Evolutionary conservation across 2,113 vertebrate species (phyloP).

Genomic region (Zeus faber): DNA sequence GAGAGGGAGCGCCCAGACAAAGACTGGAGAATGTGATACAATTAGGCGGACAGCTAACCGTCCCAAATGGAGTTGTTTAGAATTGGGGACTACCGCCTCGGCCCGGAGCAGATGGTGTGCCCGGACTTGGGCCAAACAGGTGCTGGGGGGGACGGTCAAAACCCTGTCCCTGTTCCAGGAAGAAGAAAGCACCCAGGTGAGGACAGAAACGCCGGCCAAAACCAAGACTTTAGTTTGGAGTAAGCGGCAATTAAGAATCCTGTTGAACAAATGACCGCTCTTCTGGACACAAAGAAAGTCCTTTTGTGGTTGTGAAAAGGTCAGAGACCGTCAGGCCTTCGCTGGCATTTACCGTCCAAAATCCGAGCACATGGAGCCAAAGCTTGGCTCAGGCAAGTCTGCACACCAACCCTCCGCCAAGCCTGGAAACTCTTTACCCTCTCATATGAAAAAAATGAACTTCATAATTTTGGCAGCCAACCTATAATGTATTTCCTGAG

Average conservation of each 20-base stretch:
- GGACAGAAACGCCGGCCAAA: conserved; percentile 45
- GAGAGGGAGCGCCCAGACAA: conserved; percentile 79
- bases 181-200: conserved; percentile 60
- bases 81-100: conserved; percentile 77
- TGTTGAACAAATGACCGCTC: conserved; percentile 52
- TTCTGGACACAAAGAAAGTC: conserved; percentile 51
- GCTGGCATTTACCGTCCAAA: conserved; percentile 36
- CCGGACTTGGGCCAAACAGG: conserved; percentile 67
- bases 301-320: conserved; percentile 59
- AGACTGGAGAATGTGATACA: conserved; percentile 93
- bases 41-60: conserved; percentile 86
- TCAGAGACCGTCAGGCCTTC: conserved; percentile 48
- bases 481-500: conserved; percentile 66
- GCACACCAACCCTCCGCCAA: conserved; percentile 34
- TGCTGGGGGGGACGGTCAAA: conserved; percentile 48
- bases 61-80: conserved; percentile 73
- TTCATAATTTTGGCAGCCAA: conserved; percentile 43
- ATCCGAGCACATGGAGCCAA: conserved; percentile 16
- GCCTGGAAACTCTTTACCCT: conserved; percentile 36
- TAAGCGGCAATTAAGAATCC: conserved; percentile 61
- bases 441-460: conserved; percentile 42
- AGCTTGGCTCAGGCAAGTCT: conserved; percentile 26
- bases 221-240: conserved; percentile 27
- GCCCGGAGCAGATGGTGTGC: conserved; percentile 80
- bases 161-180: conserved; percentile 26